A percentile compares a stretch with the other conserved stretches of the same genome.
phyloP scores from a whole-genome alignment of 2,113 vertebrate species.

The Pogona vitticeps region DNA sequence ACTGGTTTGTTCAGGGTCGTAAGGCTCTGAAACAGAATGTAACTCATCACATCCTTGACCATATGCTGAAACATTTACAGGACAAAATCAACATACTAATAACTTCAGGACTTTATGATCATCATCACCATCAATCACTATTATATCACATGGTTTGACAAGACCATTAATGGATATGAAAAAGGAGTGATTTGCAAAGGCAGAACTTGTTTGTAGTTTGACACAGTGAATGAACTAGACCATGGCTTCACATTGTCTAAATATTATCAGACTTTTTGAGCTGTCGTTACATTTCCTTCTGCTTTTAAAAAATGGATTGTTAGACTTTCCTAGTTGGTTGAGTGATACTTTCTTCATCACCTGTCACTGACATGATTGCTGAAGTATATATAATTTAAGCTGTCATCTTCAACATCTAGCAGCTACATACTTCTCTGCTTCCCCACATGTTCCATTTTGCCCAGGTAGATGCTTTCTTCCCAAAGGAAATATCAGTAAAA shows the following conservation, averaged over 20 bases:
- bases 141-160: neutral
- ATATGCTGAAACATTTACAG: neutral
- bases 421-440: neutral
- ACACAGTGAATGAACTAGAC: neutral
- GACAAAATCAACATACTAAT: neutral
- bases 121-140: neutral
- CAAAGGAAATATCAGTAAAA: neutral
- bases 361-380: neutral
- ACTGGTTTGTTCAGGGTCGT: neutral
- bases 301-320: slow-evolving; percentile 8
- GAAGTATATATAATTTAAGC: neutral
- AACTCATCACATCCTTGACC: neutral
- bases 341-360: slow-evolving; percentile 1
- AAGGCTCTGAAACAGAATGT: neutral
- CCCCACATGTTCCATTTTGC: neutral
- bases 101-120: neutral
- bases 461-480: too few species aligned
- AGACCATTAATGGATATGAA: neutral
- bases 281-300: slow-evolving; percentile 6
- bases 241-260: slow-evolving; percentile 36
- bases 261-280: slow-evolving; percentile 11
- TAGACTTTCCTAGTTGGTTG: neutral
- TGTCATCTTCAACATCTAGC: neutral
- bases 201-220: neutral
- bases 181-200: slow-evolving; percentile 3